Conservation (phyloP, 2,797 vertebrate species). For the Catamblyrhynchus diadema region DNA sequence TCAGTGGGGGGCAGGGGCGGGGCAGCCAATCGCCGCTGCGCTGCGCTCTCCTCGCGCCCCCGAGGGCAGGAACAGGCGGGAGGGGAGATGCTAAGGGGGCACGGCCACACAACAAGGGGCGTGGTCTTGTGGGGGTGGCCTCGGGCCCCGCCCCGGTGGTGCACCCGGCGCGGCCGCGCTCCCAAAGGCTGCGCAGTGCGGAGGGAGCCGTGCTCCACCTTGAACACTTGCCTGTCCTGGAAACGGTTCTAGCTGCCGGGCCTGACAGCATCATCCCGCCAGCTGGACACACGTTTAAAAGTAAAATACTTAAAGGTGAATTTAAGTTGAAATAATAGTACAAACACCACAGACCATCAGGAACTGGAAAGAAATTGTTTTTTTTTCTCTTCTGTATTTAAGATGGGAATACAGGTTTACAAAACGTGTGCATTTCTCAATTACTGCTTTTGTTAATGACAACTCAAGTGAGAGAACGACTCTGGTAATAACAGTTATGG, state of each 20-base stretch:
- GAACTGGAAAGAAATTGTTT: background rate
- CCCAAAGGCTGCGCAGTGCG: accelerated
- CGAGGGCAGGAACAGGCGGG: background rate
- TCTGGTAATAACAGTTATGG: background rate
- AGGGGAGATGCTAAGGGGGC: background rate
- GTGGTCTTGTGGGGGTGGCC: accelerated
- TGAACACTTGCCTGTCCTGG: accelerated
- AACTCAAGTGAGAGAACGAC: background rate
- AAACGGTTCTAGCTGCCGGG: accelerated
- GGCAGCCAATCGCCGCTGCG: background rate
- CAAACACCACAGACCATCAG: too few relatives aligned
- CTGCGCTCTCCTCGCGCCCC: background rate
- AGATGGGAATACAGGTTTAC: background rate
- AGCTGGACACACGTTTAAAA: accelerated
- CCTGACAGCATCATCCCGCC: accelerated
- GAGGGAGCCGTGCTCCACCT: accelerated
- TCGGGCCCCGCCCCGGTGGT: accelerated
- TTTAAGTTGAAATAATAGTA: background rate
- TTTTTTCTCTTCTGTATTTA: background rate
- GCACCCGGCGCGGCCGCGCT: accelerated
- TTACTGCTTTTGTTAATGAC: background rate
- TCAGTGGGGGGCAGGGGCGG: accelerated
- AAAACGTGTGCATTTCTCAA: background rate
- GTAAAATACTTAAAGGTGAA: background rate
- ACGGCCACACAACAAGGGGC: accelerated